These are phyloP conservation scores for Tetropium fuscum DNA, from an alignment of 2,888 invertebrate species.

Conservation along the genomic window DNA sequence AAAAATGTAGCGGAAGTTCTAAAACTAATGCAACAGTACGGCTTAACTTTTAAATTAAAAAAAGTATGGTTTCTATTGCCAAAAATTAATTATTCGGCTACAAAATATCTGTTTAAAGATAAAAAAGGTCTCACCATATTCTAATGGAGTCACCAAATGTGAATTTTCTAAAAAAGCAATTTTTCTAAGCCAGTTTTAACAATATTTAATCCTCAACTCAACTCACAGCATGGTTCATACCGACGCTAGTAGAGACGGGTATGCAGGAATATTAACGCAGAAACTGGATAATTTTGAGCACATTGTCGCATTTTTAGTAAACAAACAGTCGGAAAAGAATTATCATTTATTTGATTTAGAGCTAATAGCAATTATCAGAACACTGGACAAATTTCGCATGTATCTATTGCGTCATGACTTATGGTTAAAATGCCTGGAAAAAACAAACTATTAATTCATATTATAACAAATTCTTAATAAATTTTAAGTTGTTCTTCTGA, in stretches of 20 bases:
- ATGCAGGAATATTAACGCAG: conserved; percentile 36
- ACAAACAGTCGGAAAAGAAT: conserved; percentile 31
- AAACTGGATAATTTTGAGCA: conserved; percentile 21
- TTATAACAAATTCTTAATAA: too few relatives aligned
- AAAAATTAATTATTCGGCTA: background rate
- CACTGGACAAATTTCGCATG: conserved; percentile 29
- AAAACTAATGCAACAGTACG: background rate
- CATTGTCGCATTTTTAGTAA: conserved; percentile 32
- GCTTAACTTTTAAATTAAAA: background rate
- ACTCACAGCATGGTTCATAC: conserved; percentile 26
- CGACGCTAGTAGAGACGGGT: conserved; percentile 35
- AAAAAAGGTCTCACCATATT: background rate
- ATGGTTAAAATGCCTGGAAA: conserved; percentile 25
- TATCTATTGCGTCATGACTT: conserved; percentile 26
- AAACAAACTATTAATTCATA: conserved; percentile 10
- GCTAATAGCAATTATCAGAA: conserved; percentile 30
- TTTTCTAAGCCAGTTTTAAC: background rate
- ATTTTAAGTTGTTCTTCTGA: too few relatives aligned
- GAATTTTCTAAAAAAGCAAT: background rate
- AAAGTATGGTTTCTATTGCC: background rate
- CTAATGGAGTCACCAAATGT: background rate
- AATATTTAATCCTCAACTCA: background rate
- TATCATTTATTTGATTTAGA: conserved; percentile 35
- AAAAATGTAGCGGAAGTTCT: background rate
- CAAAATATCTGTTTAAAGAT: background rate